Evolutionary conservation across 2,797 vertebrate species (phyloP), one percentile per base, ranked within the genome.

Genomic region (Rhabdomys pumilio): DNA sequence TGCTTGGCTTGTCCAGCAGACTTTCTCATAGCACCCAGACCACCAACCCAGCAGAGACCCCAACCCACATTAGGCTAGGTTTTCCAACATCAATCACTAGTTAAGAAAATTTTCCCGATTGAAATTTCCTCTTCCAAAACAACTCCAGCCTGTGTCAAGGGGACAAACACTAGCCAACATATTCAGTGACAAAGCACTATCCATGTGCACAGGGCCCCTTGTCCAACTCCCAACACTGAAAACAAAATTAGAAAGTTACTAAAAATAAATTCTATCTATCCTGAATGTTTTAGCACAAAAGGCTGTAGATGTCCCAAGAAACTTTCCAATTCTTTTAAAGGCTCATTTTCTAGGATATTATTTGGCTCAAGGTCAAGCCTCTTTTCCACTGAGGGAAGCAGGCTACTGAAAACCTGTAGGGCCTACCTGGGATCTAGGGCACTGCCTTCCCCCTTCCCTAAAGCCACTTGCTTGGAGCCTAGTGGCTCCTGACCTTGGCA

Each of bases 181-280:
- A 50, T 11, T 24, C 63, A 67, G 20, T 17, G 47, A 38, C 2
- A 26, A 55, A 87, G 85, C 13, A 11, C 15, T 55, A 1, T 19
- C 19, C 38, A 19, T 22, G 15, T 72, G 50, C 22, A 17, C 22
- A 87, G 50, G 11, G 14, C 22, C 34, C 50, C 31, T 4, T 72
- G 34, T 72, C 72, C 85, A 41, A 38, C 38, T 41, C 34, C 50
- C n/a, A 55, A 55, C 26, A 26, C 22, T 20, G 19, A n/a, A 55
- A 22, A 57, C 4, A 22, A 84, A 50, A 41, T 9, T n/a, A 41
- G n/a, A 73, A 67, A 69, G 50, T 85, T 31, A 41, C 34, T 57
- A 73, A 87, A 57, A 87, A 73, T n/a, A 55, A 87, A 87, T 87
- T 87, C 50, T 88, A 20, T 47, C 29, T 65, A 41, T 38, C 67